Evolutionary conservation across 2,888 invertebrate species (phyloP).

Genomic region (Bellardia bayeri): DNA sequence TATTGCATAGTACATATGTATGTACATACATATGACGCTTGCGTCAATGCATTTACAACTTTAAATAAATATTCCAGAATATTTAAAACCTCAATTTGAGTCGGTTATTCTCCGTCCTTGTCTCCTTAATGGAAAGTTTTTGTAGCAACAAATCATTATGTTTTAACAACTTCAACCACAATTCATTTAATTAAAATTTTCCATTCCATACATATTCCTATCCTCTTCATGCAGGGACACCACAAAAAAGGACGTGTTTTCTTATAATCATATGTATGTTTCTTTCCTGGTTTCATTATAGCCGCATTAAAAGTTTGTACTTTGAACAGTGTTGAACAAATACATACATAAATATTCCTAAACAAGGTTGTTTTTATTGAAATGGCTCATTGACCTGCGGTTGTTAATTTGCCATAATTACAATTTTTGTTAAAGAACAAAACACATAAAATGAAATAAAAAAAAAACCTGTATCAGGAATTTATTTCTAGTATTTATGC

Average conservation of each 20-base stretch:
- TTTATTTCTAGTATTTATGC: no score
- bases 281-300: not conserved
- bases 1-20: no score
- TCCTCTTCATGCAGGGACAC: not conserved
- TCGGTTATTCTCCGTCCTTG: not conserved
- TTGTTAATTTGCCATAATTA: conserved; percentile 49
- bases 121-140: not conserved
- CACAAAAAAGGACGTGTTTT: conserved; percentile 3
- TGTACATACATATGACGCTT: no score
- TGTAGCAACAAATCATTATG: not conserved
- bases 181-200: not conserved
- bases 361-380: conserved; percentile 53
- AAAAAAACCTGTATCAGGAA: not conserved
- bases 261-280: not conserved
- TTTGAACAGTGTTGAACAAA: conserved; percentile 28
- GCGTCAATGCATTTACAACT: no score
- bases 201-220: not conserved
- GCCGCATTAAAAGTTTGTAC: conserved; percentile 18
- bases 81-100: no score
- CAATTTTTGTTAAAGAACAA: conserved; percentile 37
- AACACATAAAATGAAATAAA: not conserved
- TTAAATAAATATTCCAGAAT: no score
- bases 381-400: conserved; percentile 49
- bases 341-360: not conserved
- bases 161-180: not conserved